These are phyloP conservation scores for Pandemis heparana DNA, from an alignment of 2,888 invertebrate genomes.

Conservation along the genomic window DNA sequence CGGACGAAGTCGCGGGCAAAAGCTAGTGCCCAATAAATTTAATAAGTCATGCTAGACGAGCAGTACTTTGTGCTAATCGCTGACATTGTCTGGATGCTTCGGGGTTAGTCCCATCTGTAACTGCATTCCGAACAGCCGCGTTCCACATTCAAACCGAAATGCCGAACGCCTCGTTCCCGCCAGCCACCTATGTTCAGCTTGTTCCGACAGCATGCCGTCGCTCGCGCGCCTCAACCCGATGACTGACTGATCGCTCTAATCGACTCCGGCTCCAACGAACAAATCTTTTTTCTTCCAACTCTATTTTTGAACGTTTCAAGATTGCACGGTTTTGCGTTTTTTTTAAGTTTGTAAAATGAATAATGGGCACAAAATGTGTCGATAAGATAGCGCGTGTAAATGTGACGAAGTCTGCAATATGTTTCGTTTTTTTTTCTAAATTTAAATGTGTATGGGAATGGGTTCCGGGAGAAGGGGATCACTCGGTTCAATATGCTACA, in stretches of 20 bases:
- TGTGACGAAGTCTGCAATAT: conserved; percentile 58
- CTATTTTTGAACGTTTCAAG: conserved; percentile 42
- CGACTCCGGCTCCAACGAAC: conserved; percentile 37
- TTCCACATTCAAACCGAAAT: conserved; percentile 40
- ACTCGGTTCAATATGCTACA: not conserved
- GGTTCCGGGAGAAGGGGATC: conserved; percentile 27
- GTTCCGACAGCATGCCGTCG: conserved; percentile 38
- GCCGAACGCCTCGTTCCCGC: conserved; percentile 41
- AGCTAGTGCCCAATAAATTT: too few relatives aligned
- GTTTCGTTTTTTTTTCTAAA: conserved; percentile 52
- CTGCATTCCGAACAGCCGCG: conserved; percentile 42
- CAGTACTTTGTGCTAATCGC: conserved; percentile 24
- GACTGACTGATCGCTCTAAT: conserved; percentile 43
- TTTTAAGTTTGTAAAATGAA: conserved; percentile 47
- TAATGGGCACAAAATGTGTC: conserved; percentile 59
- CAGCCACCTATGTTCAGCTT: conserved; percentile 26
- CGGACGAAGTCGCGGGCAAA: too few relatives aligned
- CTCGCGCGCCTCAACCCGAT: conserved; percentile 41
- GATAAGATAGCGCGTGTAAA: conserved; percentile 68
- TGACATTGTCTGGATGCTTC: conserved; percentile 18
- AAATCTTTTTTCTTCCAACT: conserved; percentile 34
- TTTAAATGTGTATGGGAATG: conserved; percentile 13
- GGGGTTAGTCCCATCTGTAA: conserved; percentile 36
- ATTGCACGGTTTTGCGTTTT: conserved; percentile 41
- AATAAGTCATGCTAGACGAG: not conserved